These are phyloP conservation scores for Atherinomorus stipes DNA, from an alignment of 2,113 vertebrate species.

Conservation along the genomic window DNA sequence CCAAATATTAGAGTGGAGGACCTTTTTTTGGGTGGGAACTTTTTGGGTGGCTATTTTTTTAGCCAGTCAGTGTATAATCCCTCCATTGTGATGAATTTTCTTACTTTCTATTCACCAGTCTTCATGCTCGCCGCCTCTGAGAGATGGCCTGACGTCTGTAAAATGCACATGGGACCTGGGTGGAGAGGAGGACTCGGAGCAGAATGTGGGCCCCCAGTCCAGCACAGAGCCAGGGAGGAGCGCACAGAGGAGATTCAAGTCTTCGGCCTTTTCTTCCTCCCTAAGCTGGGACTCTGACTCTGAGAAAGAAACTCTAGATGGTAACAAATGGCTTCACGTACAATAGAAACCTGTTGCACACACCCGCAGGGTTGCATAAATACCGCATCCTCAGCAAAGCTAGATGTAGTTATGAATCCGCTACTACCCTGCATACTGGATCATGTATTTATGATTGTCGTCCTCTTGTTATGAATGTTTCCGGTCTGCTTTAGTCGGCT, in stretches of 20 bases:
- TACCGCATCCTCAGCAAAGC: background rate
- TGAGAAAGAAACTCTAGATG: slow-evolving; percentile 82
- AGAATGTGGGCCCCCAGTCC: slow-evolving; percentile 42
- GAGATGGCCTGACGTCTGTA: slow-evolving; percentile 53
- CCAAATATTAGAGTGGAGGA: too few species aligned
- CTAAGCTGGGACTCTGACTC: slow-evolving; percentile 87
- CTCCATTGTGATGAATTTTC: background rate
- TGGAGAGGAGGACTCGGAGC: slow-evolving; percentile 51
- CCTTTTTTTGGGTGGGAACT: too few species aligned
- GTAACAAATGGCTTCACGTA: slow-evolving; percentile 56
- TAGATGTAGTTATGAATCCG: background rate
- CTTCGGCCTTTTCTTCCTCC: slow-evolving; percentile 84
- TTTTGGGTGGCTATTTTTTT: too few species aligned
- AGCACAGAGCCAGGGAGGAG: slow-evolving; percentile 57
- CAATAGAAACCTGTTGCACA: slow-evolving; percentile 30
- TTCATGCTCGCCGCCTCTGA: slow-evolving; percentile 57
- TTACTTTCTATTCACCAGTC: slow-evolving; percentile 52
- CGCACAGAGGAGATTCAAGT: slow-evolving; percentile 70
- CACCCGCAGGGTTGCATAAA: background rate
- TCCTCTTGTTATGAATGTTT: slow-evolving; percentile 50
- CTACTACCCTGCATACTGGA: background rate
- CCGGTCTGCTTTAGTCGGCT: slow-evolving; percentile 51
- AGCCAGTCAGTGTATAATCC: too few species aligned
- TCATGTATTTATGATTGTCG: slow-evolving; percentile 32
- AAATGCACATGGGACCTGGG: slow-evolving; percentile 41